Base-by-base conservation (phyloP, 2,888 invertebrate genomes). In the Sabellastarte sp. region DNA sequence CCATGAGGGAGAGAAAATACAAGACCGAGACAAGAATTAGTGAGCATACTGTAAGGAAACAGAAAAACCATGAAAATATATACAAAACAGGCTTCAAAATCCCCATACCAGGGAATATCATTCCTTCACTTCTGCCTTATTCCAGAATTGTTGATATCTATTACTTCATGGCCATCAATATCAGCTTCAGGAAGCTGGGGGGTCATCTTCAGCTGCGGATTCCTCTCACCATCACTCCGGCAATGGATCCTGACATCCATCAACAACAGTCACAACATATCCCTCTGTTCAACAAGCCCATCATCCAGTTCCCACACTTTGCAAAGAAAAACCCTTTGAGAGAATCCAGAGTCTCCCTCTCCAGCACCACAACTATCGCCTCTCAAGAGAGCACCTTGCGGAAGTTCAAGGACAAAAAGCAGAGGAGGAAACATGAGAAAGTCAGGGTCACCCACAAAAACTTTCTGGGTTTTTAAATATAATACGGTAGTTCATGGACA, bases 241-340 rank as follows among this genome's bases (percentile, higher is more conserved):
- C 33, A 15, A 53, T 33, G 10, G 58, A 57, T 4, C 28, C 15
- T 1, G 57, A 58, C 5, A 50, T 24, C 4, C 30, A 26, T 20
- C 10, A 32, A 24, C 3, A 4, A 5, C 24, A 32, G n/a, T 4
- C 32, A 20, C 32, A 24, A 26, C 28, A 10, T 32, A 10, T 77
- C 30, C 78, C 78, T 0, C 57, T 77, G 10, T 78, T 78, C 65
- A 76, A 75, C 61, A 57, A 75, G 55, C 76, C 78, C 10, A 69
- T 72, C 20, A 59, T 63, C 59, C 66, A 77, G n/a, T 77, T 77
- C 62, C 78, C 80, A 0, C 66, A 74, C 57, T 78, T 80, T 65
- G 72, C 76, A 1, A 65, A 64, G 5, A 29, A n/a, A n/a, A 20
- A 20, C 10, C 41, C 41, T 20, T 41, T 41, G 41, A 41, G 41